Evolutionary conservation across 2,888 invertebrate genomes (phyloP).

Genomic region (Sylvicola cinctus): DNA sequence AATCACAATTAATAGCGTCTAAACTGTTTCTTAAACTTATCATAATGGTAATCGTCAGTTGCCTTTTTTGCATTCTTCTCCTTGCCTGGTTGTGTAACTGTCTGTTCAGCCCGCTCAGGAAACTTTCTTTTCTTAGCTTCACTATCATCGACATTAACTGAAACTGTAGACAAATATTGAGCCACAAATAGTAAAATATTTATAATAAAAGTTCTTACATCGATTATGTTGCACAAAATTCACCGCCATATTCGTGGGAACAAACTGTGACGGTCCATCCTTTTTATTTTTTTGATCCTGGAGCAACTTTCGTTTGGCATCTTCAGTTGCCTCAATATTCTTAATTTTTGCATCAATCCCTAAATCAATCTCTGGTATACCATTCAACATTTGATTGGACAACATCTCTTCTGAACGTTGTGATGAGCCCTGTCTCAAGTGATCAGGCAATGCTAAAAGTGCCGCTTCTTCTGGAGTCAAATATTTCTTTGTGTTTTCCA

Average conservation of each 20-base stretch:
- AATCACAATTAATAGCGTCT: slow-evolving; percentile 42
- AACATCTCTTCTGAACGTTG: slow-evolving; percentile 93
- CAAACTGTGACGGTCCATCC: slow-evolving; percentile 85
- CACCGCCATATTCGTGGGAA: slow-evolving; percentile 94
- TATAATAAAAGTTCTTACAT: slow-evolving; percentile 32
- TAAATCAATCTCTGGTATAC: slow-evolving; percentile 97
- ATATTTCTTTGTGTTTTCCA: slow-evolving; percentile 33
- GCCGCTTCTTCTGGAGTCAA: slow-evolving; percentile 81
- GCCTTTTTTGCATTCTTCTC: slow-evolving; percentile 68
- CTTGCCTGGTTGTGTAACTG: slow-evolving; percentile 23
- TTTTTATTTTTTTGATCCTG: slow-evolving; percentile 80
- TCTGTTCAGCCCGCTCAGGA: slow-evolving; percentile 19
- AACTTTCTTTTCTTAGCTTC: slow-evolving; percentile 27
- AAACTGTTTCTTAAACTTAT: slow-evolving; percentile 91
- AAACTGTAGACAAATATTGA: slow-evolving; percentile 4
- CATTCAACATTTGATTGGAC: slow-evolving; percentile 98
- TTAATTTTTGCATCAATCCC: slow-evolving; percentile 98
- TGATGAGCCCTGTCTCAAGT: slow-evolving; percentile 65
- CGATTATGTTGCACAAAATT: slow-evolving; percentile 96
- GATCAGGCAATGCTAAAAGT: slow-evolving; percentile 70
- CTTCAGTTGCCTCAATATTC: slow-evolving; percentile 98
- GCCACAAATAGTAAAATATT: slow-evolving; percentile 1
- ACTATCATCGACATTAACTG: slow-evolving; percentile 66
- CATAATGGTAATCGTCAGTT: slow-evolving; percentile 93
- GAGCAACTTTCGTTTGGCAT: slow-evolving; percentile 81